Conservation (phyloP, 2,888 invertebrate species). For the Sesamia inferens region DNA sequence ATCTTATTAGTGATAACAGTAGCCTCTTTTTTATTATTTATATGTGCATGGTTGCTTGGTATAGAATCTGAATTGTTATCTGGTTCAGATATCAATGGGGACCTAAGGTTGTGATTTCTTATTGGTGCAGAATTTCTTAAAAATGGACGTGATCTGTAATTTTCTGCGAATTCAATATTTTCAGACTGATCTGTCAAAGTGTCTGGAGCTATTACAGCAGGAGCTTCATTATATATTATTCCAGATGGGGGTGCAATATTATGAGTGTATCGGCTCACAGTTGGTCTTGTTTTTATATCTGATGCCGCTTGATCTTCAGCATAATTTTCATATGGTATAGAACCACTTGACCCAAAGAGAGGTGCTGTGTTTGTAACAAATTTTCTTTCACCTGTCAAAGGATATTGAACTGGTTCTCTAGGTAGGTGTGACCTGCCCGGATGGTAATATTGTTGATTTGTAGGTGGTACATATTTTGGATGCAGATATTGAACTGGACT, state of each 20-base stretch:
- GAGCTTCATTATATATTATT: conserved; percentile 1
- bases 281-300: neutral
- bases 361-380: conserved; percentile 6
- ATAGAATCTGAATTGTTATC: conserved; percentile 4
- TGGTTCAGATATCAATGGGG: neutral
- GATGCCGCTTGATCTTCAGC: conserved; percentile 1
- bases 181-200: neutral
- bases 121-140: conserved; percentile 15
- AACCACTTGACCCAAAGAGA: neutral
- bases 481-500: conserved; percentile 19
- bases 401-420: conserved; percentile 23
- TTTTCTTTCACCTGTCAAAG: conserved; percentile 13
- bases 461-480: conserved; percentile 9
- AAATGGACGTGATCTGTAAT: neutral
- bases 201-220: neutral
- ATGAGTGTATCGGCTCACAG: neutral
- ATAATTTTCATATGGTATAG: conserved; percentile 18
- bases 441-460: neutral
- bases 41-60: conserved; percentile 4
- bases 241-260: neutral
- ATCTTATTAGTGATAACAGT: neutral
- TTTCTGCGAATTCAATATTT: neutral
- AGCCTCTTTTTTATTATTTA: conserved; percentile 30
- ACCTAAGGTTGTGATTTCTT: conserved; percentile 23
- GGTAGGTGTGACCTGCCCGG: neutral